phyloP scores from a whole-genome alignment of 2,797 vertebrate species.

The Cirrhinus molitorella region DNA sequence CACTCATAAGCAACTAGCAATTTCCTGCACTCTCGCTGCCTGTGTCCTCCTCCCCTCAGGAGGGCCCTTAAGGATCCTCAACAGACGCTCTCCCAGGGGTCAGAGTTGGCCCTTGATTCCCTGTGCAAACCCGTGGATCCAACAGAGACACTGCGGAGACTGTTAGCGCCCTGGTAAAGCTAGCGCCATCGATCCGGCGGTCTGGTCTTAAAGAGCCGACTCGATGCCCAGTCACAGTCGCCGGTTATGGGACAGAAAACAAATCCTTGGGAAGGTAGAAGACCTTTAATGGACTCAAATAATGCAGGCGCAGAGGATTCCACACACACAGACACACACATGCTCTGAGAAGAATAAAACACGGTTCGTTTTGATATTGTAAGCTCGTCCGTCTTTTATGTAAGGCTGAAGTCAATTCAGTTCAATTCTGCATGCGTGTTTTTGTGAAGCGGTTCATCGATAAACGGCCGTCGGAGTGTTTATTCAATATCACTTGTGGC shows the following conservation, averaged over 20 bases:
- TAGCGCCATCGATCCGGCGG: conserved; percentile 58
- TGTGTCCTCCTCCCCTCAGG: conserved; percentile 5
- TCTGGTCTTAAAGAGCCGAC: conserved; percentile 62
- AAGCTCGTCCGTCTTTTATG: conserved; percentile 48
- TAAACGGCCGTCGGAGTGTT: conserved; percentile 46
- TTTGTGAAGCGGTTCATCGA: conserved; percentile 53
- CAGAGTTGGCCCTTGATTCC: conserved; percentile 9
- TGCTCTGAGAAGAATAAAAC: conserved; percentile 16
- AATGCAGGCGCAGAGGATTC: conserved; percentile 53
- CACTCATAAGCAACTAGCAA: conserved; percentile 19
- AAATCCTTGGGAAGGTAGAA: conserved; percentile 49
- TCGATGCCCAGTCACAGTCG: conserved; percentile 62
- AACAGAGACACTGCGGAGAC: conserved; percentile 19
- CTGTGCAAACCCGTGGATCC: conserved; percentile 39
- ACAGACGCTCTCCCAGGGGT: conserved; percentile 12
- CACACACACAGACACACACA: conserved; percentile 25
- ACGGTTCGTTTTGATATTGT: conserved; percentile 51
- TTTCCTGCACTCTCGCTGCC: conserved; percentile 10
- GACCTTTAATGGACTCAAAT: conserved; percentile 62
- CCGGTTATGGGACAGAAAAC: conserved; percentile 58
- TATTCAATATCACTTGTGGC: conserved; percentile 50
- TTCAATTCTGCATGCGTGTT: conserved; percentile 57
- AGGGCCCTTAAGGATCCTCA: conserved; percentile 14
- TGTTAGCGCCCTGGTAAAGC: conserved; percentile 47
- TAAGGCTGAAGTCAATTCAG: conserved; percentile 45